phyloP scores from a whole-genome alignment of 2,113 vertebrate genomes.

The Coptodon bakossiorum region DNA sequence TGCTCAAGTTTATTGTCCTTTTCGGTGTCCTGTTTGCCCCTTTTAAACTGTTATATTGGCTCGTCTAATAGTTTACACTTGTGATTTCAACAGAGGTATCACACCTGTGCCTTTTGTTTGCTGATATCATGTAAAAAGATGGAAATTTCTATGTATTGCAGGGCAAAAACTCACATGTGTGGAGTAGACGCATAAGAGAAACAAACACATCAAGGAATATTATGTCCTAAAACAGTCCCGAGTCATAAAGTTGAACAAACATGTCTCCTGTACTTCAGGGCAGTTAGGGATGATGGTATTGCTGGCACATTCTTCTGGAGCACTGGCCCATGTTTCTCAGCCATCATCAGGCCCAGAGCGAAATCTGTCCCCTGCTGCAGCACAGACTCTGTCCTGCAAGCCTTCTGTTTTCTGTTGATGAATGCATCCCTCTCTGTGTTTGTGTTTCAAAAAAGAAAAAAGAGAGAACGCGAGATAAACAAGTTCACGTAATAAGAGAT shows the following conservation, averaged over 20 bases:
- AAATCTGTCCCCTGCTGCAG: not conserved
- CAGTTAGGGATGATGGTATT: not conserved
- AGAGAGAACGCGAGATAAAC: not conserved
- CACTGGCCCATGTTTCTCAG: slow-evolving; percentile 19
- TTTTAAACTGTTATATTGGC: not conserved
- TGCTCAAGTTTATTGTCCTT: not conserved
- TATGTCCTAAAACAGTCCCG: not conserved
- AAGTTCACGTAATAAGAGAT: not conserved
- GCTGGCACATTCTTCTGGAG: slow-evolving; percentile 20
- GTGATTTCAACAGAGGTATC: not conserved
- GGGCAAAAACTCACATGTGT: not conserved
- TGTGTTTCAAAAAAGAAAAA: not conserved
- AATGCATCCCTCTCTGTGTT: not conserved
- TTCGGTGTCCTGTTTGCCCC: not conserved
- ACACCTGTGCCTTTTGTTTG: not conserved
- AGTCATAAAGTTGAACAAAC: not conserved
- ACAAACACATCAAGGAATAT: not conserved
- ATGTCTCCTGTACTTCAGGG: not conserved
- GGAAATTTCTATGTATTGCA: not conserved
- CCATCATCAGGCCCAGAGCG: slow-evolving; percentile 7
- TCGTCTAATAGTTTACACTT: not conserved
- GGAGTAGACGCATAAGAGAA: not conserved
- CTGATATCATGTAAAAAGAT: not conserved
- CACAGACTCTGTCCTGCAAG: not conserved
- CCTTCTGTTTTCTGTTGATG: not conserved